phyloP scores from a whole-genome alignment of 2,113 vertebrate species.

The Nannospalax galili region DNA sequence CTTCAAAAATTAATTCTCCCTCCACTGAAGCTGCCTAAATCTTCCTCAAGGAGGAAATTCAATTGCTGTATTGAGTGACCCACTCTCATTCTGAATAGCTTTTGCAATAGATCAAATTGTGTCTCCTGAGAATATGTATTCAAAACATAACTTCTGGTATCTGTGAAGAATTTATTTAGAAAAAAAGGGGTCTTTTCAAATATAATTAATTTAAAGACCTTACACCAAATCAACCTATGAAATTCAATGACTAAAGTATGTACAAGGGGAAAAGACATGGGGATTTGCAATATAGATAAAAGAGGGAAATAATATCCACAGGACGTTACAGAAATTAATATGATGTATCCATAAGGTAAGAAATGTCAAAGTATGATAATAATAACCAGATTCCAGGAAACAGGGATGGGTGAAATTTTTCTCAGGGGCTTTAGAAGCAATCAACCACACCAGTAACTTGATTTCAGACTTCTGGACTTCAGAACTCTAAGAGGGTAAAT shows the following conservation, averaged over 20 bases:
- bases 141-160: not conserved
- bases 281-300: not conserved
- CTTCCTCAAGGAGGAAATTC: not conserved
- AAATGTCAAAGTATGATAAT: not conserved
- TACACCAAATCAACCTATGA: not conserved
- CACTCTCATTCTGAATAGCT: not conserved
- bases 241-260: not conserved
- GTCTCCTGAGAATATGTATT: not conserved
- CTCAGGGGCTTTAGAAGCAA: not conserved
- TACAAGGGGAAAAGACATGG: not conserved
- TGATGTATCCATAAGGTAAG: not conserved
- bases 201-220: constrained; percentile 23
- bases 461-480: not conserved
- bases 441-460: not conserved
- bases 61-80: not conserved
- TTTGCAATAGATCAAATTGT: not conserved
- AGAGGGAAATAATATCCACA: not conserved
- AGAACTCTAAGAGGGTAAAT: not conserved
- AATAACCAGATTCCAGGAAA: not conserved
- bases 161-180: constrained; percentile 22
- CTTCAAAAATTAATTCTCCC: not conserved
- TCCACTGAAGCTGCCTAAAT: not conserved
- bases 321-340: not conserved
- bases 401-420: not conserved
- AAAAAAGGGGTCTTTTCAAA: not conserved